phyloP scores from a whole-genome alignment of 1,140 invertebrate genomes.

The Platyura marginata region DNA sequence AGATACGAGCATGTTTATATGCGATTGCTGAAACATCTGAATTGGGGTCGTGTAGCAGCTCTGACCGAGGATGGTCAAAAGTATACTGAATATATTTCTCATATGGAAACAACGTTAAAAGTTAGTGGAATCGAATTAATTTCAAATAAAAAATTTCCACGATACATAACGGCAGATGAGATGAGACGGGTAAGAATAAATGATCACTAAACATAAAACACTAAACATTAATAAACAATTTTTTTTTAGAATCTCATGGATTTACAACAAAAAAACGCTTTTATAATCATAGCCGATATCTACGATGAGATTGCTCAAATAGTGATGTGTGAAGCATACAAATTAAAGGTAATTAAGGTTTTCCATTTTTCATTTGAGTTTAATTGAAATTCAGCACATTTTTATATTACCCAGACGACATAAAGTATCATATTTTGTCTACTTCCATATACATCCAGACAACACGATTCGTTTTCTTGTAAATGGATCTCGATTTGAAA shows the following conservation, averaged over 20 bases:
- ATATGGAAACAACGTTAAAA: constrained; percentile 42
- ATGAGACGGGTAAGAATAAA: constrained; percentile 27
- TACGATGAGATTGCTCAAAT: constrained; percentile 43
- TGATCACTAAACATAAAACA: neutral
- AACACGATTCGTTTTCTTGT: too few species aligned
- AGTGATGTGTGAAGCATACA: constrained; percentile 59
- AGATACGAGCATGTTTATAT: neutral
- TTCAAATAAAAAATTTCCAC: constrained; percentile 49
- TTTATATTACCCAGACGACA: too few species aligned
- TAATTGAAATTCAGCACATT: too few species aligned
- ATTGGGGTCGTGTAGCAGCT: constrained; percentile 52
- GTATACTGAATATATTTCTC: constrained; percentile 59
- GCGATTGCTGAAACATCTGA: constrained; percentile 24
- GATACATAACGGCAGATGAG: constrained; percentile 24
- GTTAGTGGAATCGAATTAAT: constrained; percentile 43
- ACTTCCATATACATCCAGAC: too few species aligned
- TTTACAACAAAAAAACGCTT: constrained; percentile 39
- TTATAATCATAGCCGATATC: constrained; percentile 67
- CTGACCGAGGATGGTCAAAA: constrained; percentile 64
- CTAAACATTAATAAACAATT: constrained; percentile 3
- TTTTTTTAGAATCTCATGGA: constrained; percentile 43
- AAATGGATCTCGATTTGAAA: too few species aligned
- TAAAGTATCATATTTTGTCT: too few species aligned
- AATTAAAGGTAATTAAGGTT: constrained; percentile 35
- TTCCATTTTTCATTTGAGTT: too few species aligned